These are phyloP conservation scores for Anodontia alba DNA, from an alignment of 2,888 invertebrate genomes.

Conservation along the genomic window DNA sequence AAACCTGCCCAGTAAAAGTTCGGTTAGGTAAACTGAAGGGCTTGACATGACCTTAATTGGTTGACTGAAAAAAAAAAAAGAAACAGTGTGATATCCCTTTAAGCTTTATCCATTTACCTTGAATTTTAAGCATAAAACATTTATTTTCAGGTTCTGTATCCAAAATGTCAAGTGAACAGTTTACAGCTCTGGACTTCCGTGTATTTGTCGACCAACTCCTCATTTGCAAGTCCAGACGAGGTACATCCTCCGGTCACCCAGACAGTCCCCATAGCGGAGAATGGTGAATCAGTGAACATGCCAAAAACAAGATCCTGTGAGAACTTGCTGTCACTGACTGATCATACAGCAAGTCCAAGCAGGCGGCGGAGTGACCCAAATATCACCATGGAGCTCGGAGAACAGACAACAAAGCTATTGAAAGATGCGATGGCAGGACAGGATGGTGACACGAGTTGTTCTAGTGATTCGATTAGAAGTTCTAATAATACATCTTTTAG, in stretches of 20 bases:
- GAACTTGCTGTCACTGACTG: slow-evolving; percentile 88
- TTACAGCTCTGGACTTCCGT: slow-evolving; percentile 94
- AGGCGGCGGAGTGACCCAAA: slow-evolving; percentile 94
- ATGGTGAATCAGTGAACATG: slow-evolving; percentile 52
- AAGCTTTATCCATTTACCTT: too few species aligned
- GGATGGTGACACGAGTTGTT: slow-evolving; percentile 61
- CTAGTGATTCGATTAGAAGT: slow-evolving; percentile 59
- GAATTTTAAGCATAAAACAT: too few species aligned
- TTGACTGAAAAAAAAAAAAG: too few species aligned
- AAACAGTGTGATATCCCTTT: too few species aligned
- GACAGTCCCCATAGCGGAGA: slow-evolving; percentile 34
- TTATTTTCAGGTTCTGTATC: slow-evolving; percentile 91
- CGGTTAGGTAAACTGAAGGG: too few species aligned
- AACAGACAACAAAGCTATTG: slow-evolving; percentile 59
- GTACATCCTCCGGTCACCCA: slow-evolving; percentile 51
- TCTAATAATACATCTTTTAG: slow-evolving; percentile 45
- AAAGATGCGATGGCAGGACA: slow-evolving; percentile 52
- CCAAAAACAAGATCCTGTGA: slow-evolving; percentile 94
- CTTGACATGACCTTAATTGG: too few species aligned
- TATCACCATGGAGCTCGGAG: slow-evolving; percentile 85
- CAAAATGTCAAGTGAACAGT: slow-evolving; percentile 93
- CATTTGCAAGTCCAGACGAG: slow-evolving; percentile 75
- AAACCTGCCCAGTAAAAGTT: too few species aligned
- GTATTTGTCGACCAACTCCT: slow-evolving; percentile 88
- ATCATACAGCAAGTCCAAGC: slow-evolving; percentile 86